These are phyloP conservation scores for Diarsia dahlii DNA, from an alignment of 2,888 invertebrate genomes.

Conservation along the genomic window DNA sequence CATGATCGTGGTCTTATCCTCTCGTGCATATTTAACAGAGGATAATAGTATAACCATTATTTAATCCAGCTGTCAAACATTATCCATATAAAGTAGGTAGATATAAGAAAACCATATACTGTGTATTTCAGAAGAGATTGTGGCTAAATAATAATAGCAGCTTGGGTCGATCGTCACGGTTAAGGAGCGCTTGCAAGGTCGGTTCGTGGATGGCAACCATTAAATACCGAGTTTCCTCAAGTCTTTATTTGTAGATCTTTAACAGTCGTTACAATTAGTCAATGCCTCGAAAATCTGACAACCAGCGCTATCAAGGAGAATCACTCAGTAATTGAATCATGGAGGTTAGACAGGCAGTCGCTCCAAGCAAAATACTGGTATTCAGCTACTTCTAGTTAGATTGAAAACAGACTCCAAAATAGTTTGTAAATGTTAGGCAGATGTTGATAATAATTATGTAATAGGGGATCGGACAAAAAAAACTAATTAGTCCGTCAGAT, in stretches of 20 bases:
- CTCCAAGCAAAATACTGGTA: not conserved
- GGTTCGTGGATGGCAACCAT: not conserved
- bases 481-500: no score
- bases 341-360: not conserved
- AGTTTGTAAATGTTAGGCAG: not conserved
- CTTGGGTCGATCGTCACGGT: not conserved
- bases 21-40: not conserved
- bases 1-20: not conserved
- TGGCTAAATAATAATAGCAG: not conserved
- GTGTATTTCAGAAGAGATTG: not conserved
- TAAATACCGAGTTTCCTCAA: no score
- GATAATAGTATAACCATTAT: not conserved
- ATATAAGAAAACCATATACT: not conserved
- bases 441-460: no score
- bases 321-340: not conserved
- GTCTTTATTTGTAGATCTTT: no score
- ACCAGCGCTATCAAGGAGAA: not conserved
- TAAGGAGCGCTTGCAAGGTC: not conserved
- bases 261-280: no score
- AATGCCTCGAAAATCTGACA: not conserved
- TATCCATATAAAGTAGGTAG: not conserved
- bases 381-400: not conserved
- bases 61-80: not conserved
- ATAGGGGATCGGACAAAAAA: no score
- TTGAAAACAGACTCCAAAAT: not conserved